Evolutionary conservation across 53 echinoderm and acorn worm genomes (phyloP), one percentile per base, ranked within the genome.

Genomic region (Temnopleurus reevesii): DNA sequence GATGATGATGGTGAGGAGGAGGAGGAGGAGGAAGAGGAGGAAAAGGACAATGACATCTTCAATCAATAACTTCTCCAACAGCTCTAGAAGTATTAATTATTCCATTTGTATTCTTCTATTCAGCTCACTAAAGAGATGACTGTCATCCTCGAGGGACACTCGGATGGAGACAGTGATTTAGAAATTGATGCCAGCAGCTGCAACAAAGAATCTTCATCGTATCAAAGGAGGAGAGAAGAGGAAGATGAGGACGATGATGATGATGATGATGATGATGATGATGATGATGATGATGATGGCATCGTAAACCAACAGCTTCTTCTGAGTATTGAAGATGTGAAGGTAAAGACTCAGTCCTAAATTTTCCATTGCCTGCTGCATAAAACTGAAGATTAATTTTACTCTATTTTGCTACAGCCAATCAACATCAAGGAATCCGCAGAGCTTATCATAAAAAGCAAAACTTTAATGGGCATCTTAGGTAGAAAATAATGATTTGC

Each of bases 241-340:
- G 86, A 76, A 23, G 76, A 83, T 59, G 58, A 45, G 77, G 83
- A 57, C 15, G 77, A 44, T 21, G 84, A 30, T 30, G 55, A 91
- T 46, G n/a, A 60, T 19, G 57, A 84, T 13, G 91, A 94, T 28
- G 90, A 91, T 25, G 89, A 89, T n/a, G 65, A 31, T 47, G 82
- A 81, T 18, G 87, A 87, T 76, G 92, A 92, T 25, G 89, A 80
- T 24, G 93, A 90, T 55, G 89, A 89, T 61, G 90, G 55, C 63
- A 77, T 81, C 19, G 46, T 82, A 0, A 92, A 79, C 86, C 91
- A 93, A 53, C 96, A 96, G 45, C 86, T 97, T n/a, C 86, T 97
- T 12, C 90, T 97, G 25, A 97, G 97, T 65, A 88, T 97, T 77
- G 94, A 97, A 53, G 97, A 97, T 91, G 94, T 97, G 38, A 97